phyloP scores from a whole-genome alignment of 2,888 invertebrate species.

The Rhabditophanes sp. region DNA sequence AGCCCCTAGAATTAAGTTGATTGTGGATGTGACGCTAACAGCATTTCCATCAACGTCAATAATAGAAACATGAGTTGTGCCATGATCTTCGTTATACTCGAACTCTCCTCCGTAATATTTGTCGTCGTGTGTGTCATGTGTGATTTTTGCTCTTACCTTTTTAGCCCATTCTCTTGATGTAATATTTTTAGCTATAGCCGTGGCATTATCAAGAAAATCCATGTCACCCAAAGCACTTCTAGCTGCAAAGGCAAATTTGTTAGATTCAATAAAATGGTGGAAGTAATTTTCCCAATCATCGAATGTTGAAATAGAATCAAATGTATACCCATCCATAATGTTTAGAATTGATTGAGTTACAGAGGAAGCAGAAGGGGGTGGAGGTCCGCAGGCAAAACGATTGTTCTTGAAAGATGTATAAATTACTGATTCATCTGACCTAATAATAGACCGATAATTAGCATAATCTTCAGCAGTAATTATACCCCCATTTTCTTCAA shows the following conservation, averaged over 20 bases:
- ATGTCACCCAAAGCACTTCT: slow-evolving; percentile 68
- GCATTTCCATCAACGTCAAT: slow-evolving; percentile 66
- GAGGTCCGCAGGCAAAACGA: slow-evolving; percentile 60
- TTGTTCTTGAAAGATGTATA: slow-evolving; percentile 41
- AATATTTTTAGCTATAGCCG: slow-evolving; percentile 28
- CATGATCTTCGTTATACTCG: slow-evolving; percentile 49
- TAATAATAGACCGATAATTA: slow-evolving; percentile 24
- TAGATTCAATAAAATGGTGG: slow-evolving; percentile 71
- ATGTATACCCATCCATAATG: slow-evolving; percentile 53
- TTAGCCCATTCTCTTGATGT: slow-evolving; percentile 29
- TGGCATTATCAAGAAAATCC: slow-evolving; percentile 49
- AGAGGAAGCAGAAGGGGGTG: slow-evolving; percentile 70
- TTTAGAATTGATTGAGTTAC: slow-evolving; percentile 67
- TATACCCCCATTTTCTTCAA: slow-evolving; percentile 28
- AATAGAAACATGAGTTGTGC: slow-evolving; percentile 77
- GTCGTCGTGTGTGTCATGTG: slow-evolving; percentile 27
- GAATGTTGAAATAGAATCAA: slow-evolving; percentile 7
- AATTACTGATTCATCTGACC: slow-evolving; percentile 23
- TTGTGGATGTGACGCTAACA: slow-evolving; percentile 74
- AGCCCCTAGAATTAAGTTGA: slow-evolving; percentile 69
- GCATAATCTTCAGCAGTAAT: slow-evolving; percentile 30
- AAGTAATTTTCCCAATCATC: slow-evolving; percentile 50
- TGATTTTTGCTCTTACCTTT: slow-evolving; percentile 22
- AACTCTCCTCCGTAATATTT: slow-evolving; percentile 35
- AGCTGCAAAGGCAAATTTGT: slow-evolving; percentile 75